phyloP scores from a whole-genome alignment of 1,140 invertebrate species.

The Calephelis nemesis region DNA sequence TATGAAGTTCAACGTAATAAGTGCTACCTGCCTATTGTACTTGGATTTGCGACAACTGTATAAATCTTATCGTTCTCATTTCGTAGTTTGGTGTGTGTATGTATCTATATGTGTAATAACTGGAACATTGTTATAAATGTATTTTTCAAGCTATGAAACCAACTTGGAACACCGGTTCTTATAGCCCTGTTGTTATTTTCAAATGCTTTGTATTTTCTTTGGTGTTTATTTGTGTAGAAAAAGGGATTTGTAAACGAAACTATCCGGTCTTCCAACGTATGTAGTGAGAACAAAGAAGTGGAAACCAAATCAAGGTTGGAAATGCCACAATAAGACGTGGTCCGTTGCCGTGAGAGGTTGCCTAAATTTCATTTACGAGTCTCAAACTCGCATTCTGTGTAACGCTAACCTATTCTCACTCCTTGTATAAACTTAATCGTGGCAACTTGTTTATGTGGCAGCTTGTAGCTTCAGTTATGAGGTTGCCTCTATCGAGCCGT shows the following conservation, averaged over 20 bases:
- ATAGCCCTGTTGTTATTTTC: slow-evolving; percentile 39
- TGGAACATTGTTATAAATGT: slow-evolving; percentile 63
- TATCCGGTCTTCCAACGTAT: slow-evolving; percentile 61
- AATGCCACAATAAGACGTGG: slow-evolving; percentile 83
- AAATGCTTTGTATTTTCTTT: slow-evolving; percentile 38
- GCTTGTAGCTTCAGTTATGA: slow-evolving; percentile 66
- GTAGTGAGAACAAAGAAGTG: slow-evolving; percentile 80
- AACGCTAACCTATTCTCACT: slow-evolving; percentile 52
- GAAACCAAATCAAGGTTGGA: slow-evolving; percentile 86
- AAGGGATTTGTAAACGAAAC: slow-evolving; percentile 32
- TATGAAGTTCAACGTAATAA: slow-evolving; percentile 7
- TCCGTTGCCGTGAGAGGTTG: slow-evolving; percentile 70
- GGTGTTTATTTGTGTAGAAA: slow-evolving; percentile 37
- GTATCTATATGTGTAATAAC: slow-evolving; percentile 74
- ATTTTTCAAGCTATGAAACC: slow-evolving; percentile 61
- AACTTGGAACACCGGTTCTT: slow-evolving; percentile 65
- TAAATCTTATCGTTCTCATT: slow-evolving; percentile 69
- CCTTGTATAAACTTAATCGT: slow-evolving; percentile 48
- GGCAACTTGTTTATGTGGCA: slow-evolving; percentile 57
- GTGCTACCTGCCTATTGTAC: slow-evolving; percentile 12
- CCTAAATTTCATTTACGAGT: slow-evolving; percentile 42
- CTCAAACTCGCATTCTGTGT: slow-evolving; percentile 51
- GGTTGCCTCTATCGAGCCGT: slow-evolving; percentile 72
- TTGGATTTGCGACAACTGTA: slow-evolving; percentile 77
- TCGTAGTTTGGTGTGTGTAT: slow-evolving; percentile 76